Base-by-base conservation (phyloP, 1,140 invertebrate genomes). In the Drosophila parvula region DNA sequence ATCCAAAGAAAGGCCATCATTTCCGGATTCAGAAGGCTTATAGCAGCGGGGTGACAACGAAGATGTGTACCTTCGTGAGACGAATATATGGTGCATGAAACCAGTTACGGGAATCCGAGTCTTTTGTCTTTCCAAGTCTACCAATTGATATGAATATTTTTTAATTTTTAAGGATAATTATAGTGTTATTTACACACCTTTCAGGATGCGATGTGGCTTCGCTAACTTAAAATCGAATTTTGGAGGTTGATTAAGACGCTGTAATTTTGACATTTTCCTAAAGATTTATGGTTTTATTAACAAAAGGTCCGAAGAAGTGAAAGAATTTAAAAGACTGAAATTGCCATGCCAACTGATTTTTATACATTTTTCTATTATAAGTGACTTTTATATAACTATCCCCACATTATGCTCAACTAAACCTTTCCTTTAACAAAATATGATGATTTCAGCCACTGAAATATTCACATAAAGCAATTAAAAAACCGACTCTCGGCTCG, bases 201-300 rank as follows among this genome's bases (percentile, higher is more conserved):
- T 7, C n/a, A 16, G 14, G 1, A 0, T 12, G 0, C 27, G n/a
- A n/a, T 16, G 1, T 4, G 6, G 16, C 14, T 60, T 14, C 30
- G 32, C 18, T 8, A 59, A 16, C 10, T 7, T 4, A 18, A 30
- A 18, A 2, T 41, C 16, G 4, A 1, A 16, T 10, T 12, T 10
- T 0, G 16, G 14, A 22, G 56, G 28, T 11, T 43, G 41, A 4
- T 43, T 61, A 32, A 12, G 18, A 34, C 2, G 7, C 5, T 14
- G 10, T 44, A 9, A 16, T 44, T 62, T 43, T 4, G 12, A 30
- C 60, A 63, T 64, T 34, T 43, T 60, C 16, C 28, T 5, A 51
- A n/a, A 36, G 22, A 9, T 51, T 65, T 34, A 5, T 16, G 1
- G 12, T 67, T 34, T n/a, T 30, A 22, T n/a, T 18, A 18, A 30